Base-by-base conservation (phyloP, 2,113 vertebrate species). In the Rhinogobius similis region DNA sequence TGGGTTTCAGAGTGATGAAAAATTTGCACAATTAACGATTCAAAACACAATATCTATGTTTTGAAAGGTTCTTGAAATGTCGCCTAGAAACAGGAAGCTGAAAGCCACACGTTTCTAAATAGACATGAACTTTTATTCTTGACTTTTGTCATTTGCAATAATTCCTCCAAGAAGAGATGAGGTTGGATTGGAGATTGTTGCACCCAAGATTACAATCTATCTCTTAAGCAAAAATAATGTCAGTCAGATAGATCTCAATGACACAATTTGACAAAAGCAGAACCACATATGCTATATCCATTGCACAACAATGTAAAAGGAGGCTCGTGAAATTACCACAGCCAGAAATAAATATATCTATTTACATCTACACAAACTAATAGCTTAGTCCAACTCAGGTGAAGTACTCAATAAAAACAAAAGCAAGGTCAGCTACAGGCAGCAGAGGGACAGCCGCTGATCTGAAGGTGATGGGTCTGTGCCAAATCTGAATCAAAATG, bases 371-470 rank as follows among this genome's bases (percentile, higher is more conserved):
- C n/a, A n/a, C n/a, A n/a, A n/a, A n/a, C n/a, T n/a, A n/a, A n/a
- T 18, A 26, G 55, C 55, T 58, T 29, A 29, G 26, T 58, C 5
- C 18, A 61, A 36, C 38, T 36, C 14, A 59, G 29, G 36, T 38
- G 29, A 61, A 38, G 58, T 32, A 11, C 18, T 36, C 29, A 20
- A 61, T 36, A n/a, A 61, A 61, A 38, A 61, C 27, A 61, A 61
- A 61, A n/a, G 29, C 29, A 61, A 61, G 27, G 58, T 61, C 58
- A 61, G 27, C 58, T 36, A n/a, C 58, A 50, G 46, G 46, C 46
- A 36, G 58, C 18, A 36, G 58, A 36, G 29, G 29, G 29, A 36
- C 10, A 36, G 56, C 56, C 32, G 56, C 56, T 59, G 18, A 61
- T 38, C 8, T 61, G 58, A 61, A 61, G 58, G 58, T 61, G 58